These are phyloP conservation scores for Drosophila mercatorum DNA, from an alignment of 2,888 invertebrate species.

Conservation along the genomic window DNA sequence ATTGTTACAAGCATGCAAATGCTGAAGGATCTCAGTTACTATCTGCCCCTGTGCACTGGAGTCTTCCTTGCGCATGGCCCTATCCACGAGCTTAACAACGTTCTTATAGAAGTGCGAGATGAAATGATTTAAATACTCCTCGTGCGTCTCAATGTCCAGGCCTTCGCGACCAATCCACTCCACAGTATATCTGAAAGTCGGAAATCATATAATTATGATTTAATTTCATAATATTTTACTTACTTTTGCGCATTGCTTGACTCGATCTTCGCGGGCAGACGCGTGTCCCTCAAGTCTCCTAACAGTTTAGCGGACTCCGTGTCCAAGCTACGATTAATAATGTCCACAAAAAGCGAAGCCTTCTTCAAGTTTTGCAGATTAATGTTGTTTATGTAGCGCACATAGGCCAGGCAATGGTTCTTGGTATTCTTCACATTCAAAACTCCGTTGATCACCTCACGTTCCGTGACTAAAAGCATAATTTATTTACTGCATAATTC, in stretches of 20 bases:
- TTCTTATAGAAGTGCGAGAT: conserved; percentile 97
- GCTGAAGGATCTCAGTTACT: conserved; percentile 96
- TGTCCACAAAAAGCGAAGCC: conserved; percentile 97
- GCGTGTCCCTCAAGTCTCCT: conserved; percentile 94
- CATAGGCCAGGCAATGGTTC: conserved; percentile 97
- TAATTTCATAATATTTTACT: conserved; percentile 46
- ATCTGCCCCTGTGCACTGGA: conserved; percentile 97
- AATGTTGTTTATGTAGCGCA: conserved; percentile 98
- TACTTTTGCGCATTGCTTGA: conserved; percentile 95
- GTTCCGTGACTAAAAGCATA: conserved; percentile 92
- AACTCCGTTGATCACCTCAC: conserved; percentile 98
- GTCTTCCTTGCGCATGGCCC: conserved; percentile 97
- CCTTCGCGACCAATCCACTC: conserved; percentile 99
- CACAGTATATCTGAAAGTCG: conserved; percentile 90
- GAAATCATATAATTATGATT: not conserved
- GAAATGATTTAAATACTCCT: conserved; percentile 96
- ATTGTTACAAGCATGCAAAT: conserved; percentile 97
- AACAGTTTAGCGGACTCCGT: conserved; percentile 96
- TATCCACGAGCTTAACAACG: conserved; percentile 95
- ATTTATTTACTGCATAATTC: not conserved
- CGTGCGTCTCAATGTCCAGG: conserved; percentile 95
- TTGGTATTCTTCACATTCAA: conserved; percentile 96
- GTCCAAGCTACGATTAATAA: conserved; percentile 95
- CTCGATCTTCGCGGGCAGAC: conserved; percentile 95
- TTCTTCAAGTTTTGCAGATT: conserved; percentile 97